A percentile compares a stretch with the other conserved stretches of the same genome.
These are phyloP conservation scores for Hyla sarda DNA, from an alignment of 2,113 vertebrate species.

Conservation along the genomic window DNA sequence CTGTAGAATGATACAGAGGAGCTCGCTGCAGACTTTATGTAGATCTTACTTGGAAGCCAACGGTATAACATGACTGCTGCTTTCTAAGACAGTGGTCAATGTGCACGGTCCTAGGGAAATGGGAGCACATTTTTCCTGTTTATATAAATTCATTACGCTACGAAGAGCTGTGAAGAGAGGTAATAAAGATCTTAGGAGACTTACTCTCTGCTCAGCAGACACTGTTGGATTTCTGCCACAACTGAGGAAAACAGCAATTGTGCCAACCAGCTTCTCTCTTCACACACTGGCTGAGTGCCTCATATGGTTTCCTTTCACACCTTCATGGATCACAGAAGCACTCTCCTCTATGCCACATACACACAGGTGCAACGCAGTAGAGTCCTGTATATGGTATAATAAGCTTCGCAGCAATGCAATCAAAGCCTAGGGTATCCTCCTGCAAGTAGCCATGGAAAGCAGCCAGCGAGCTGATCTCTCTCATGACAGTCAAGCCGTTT, in stretches of 20 bases:
- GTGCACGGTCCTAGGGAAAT: not conserved
- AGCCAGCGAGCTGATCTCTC: conserved; percentile 35
- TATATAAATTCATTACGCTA: conserved; percentile 28
- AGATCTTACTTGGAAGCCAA: no score
- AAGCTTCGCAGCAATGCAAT: conserved; percentile 10
- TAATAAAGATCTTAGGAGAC: conserved; percentile 39
- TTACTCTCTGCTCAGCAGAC: conserved; percentile 36
- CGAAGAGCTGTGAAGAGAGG: not conserved
- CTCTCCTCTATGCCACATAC: conserved; percentile 20
- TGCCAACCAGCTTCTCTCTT: conserved; percentile 19
- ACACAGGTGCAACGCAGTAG: conserved; percentile 49
- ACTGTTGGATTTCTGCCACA: conserved; percentile 33
- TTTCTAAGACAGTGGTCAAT: not conserved
- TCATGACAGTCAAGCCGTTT: conserved; percentile 44
- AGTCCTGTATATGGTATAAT: conserved; percentile 38
- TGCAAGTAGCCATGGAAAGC: conserved; percentile 35
- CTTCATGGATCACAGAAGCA: conserved; percentile 41
- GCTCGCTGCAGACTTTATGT: no score
- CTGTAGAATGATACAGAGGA: no score
- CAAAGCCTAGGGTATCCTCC: conserved; percentile 32
- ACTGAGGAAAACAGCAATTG: conserved; percentile 24
- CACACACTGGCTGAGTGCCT: not conserved
- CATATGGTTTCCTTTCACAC: conserved; percentile 40
- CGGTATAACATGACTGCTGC: not conserved
- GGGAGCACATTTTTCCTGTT: not conserved